Percentiles rank a stretch among this genome's conserved stretches.
These are phyloP conservation scores for Agrochola lychnidis DNA, from an alignment of 2,888 invertebrate species.

Conservation along the genomic window DNA sequence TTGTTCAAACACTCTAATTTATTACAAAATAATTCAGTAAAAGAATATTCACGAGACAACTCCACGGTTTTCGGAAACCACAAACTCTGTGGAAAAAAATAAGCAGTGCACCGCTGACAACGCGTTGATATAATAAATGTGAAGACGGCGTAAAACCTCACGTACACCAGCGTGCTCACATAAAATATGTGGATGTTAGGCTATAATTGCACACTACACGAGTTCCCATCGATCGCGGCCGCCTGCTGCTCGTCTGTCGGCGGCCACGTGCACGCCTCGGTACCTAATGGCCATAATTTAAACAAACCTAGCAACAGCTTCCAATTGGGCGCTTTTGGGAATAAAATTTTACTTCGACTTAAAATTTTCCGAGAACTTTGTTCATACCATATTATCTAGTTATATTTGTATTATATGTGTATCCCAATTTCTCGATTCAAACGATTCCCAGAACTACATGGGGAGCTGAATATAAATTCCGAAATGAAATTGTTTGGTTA, in stretches of 20 bases:
- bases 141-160: conserved; percentile 68
- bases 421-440: conserved; percentile 42
- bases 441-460: conserved; percentile 52
- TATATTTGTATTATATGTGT: conserved; percentile 36
- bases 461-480: conserved; percentile 56
- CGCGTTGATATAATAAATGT: conserved; percentile 75
- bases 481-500: conserved; percentile 62
- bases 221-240: conserved; percentile 77
- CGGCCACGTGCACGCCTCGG: conserved; percentile 81
- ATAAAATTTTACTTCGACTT: conserved; percentile 79
- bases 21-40: conserved; percentile 31
- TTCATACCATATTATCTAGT: conserved; percentile 12
- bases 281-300: conserved; percentile 83
- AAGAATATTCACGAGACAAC: conserved; percentile 44
- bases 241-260: conserved; percentile 84
- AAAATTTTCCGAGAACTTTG: conserved; percentile 68
- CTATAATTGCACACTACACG: conserved; percentile 77
- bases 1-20: conserved; percentile 34
- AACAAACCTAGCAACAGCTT: conserved; percentile 81
- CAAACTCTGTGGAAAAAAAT: conserved; percentile 57
- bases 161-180: conserved; percentile 67
- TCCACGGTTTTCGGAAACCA: conserved; percentile 50
- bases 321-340: conserved; percentile 82
- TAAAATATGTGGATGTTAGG: conserved; percentile 72
- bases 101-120: conserved; percentile 68